Percentiles rank a stretch among this genome's conserved stretches.
phyloP scores from a whole-genome alignment of 2,797 vertebrate species.

The Phylloscopus collybita region DNA sequence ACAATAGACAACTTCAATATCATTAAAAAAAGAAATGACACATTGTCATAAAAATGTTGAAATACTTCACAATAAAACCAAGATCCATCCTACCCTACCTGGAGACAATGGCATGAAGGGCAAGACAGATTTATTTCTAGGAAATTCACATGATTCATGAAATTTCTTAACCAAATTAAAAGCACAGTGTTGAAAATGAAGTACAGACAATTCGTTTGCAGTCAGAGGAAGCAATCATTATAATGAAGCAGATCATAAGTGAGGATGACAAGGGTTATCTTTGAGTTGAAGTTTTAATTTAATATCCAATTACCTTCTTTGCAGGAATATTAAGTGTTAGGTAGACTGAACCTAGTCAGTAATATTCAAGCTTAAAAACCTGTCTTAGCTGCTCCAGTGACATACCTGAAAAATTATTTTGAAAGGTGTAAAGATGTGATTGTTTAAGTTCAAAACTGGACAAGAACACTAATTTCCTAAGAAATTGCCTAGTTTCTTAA shows the following conservation, averaged over 20 bases:
- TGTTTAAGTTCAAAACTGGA: too few relatives aligned
- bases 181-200: not conserved
- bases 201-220: not conserved
- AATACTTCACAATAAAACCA: not conserved
- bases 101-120: not conserved
- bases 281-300: not conserved
- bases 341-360: not conserved
- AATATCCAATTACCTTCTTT: not conserved
- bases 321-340: not conserved
- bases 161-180: not conserved
- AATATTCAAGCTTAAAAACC: not conserved
- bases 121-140: not conserved
- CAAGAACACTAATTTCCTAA: too few relatives aligned
- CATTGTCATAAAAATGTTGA: not conserved
- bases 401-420: not conserved
- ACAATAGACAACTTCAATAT: not conserved
- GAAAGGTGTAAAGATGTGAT: not conserved
- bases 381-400: not conserved
- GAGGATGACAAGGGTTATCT: not conserved
- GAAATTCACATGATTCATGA: not conserved
- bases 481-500: not conserved
- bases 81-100: not conserved
- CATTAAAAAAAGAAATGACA: not conserved
- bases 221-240: not conserved
- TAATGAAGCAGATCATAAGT: not conserved